phyloP scores from a whole-genome alignment of 2,113 vertebrate species.

The Panthera tigris region DNA sequence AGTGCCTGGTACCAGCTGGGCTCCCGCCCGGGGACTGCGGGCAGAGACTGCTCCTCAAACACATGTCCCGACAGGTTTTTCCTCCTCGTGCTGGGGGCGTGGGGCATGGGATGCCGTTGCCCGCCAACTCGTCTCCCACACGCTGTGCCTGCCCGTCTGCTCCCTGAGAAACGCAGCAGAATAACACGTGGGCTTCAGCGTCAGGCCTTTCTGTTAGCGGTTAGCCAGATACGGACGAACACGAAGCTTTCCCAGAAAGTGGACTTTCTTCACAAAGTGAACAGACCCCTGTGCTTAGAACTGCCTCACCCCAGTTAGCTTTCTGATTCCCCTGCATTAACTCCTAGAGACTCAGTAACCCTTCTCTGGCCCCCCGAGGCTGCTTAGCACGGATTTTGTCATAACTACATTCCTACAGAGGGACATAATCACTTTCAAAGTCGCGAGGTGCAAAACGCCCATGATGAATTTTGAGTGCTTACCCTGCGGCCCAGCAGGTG shows the following conservation, averaged over 20 bases:
- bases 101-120: rapidly evolving
- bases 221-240: not conserved
- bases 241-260: not conserved
- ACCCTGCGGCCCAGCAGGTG: too few relatives aligned
- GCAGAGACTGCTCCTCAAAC: not conserved
- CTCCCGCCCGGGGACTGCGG: not conserved
- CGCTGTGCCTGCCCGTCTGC: not conserved
- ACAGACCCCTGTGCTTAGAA: not conserved
- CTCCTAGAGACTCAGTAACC: not conserved
- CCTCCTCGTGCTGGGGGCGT: not conserved
- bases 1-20: too few relatives aligned
- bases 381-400: not conserved
- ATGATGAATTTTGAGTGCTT: not conserved
- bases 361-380: not conserved
- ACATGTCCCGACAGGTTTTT: not conserved
- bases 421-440: not conserved
- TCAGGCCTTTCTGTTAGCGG: not conserved
- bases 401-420: not conserved
- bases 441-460: not conserved
- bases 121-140: not conserved
- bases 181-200: not conserved
- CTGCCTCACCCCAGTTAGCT: too few relatives aligned
- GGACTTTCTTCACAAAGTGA: not conserved
- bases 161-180: not conserved
- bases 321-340: not conserved